phyloP scores from a whole-genome alignment of 1,140 invertebrate species.

The Hormaphis cornu region DNA sequence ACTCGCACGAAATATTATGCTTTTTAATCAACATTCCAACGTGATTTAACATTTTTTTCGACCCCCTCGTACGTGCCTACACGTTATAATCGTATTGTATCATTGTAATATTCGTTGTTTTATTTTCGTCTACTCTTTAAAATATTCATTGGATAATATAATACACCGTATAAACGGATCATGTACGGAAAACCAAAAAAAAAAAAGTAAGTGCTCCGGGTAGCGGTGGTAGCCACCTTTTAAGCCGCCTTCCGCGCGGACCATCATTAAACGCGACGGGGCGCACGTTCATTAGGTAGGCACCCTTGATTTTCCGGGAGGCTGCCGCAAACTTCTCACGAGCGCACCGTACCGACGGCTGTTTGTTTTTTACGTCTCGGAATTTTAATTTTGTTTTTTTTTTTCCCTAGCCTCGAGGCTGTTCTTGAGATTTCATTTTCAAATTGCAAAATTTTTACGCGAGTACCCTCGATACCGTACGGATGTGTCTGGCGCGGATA shows the following conservation, averaged over 20 bases:
- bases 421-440: neutral
- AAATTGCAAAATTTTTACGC: neutral
- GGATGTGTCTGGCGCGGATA: neutral
- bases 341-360: conserved; percentile 3
- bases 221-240: conserved; percentile 24
- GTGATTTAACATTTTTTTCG: conserved; percentile 29
- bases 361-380: conserved; percentile 18
- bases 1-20: conserved; percentile 16
- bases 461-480: neutral
- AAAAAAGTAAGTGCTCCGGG: conserved; percentile 3
- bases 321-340: conserved; percentile 10
- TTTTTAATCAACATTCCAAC: conserved; percentile 32
- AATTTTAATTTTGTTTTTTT: conserved; percentile 1
- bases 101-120: too few species aligned
- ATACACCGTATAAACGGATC: too few species aligned
- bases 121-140: conserved; percentile 27
- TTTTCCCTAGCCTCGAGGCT: neutral
- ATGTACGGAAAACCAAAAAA: neutral
- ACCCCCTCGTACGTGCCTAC: neutral
- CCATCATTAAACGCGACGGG: conserved; percentile 20
- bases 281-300: conserved; percentile 21
- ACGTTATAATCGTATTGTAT: too few species aligned
- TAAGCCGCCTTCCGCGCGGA: neutral
- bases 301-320: neutral
- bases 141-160: conserved; percentile 32